Evolutionary conservation across 2,113 vertebrate genomes (phyloP).

Genomic region (Pseudois nayaur): DNA sequence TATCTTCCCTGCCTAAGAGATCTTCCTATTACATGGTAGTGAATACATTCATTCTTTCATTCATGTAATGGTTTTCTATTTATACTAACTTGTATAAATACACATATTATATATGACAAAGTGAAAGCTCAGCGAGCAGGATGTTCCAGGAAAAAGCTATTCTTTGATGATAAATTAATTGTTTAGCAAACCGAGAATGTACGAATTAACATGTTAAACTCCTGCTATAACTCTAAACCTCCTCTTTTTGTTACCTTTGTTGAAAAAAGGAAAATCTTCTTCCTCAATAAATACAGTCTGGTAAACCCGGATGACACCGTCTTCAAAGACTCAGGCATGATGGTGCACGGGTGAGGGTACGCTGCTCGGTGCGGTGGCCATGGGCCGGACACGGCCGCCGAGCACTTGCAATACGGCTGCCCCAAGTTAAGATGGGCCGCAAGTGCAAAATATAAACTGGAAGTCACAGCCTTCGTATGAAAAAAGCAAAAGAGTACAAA

Average conservation of each 20-base stretch:
- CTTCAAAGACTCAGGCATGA: neutral
- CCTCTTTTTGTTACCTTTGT: neutral
- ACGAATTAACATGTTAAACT: neutral
- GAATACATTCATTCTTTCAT: neutral
- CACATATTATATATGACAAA: neutral
- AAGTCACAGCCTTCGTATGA: neutral
- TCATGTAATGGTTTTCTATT: neutral
- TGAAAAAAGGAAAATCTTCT: neutral
- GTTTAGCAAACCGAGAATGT: neutral
- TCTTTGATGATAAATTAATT: neutral
- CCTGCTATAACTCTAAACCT: neutral
- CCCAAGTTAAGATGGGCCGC: neutral
- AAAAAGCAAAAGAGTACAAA: neutral
- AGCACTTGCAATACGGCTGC: neutral
- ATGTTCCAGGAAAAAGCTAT: neutral
- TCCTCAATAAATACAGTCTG: neutral
- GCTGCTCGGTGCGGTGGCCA: fast-evolving
- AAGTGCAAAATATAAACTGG: neutral
- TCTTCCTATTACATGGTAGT: neutral
- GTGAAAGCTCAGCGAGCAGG: neutral
- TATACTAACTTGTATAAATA: neutral
- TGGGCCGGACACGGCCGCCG: fast-evolving
- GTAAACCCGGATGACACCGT: neutral
- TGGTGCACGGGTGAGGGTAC: neutral
- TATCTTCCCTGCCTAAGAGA: neutral